A percentile compares a stretch with the other conserved stretches of the same genome.
Evolutionary conservation across 2,888 invertebrate species (phyloP).

Genomic region (Ophioninae sp.): DNA sequence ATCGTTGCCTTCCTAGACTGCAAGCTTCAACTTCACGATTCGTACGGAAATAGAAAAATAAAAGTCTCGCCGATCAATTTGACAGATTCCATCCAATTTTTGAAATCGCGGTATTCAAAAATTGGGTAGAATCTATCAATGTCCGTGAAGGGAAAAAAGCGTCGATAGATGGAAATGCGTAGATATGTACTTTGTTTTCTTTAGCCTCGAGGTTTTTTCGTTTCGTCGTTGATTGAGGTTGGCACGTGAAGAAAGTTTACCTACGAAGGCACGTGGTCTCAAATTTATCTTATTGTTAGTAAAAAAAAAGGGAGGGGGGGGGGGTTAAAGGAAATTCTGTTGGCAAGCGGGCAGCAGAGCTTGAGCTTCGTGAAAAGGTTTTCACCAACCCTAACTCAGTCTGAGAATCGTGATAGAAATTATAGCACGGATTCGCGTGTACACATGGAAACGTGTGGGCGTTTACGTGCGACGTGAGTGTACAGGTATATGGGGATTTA

Average conservation of each 20-base stretch:
- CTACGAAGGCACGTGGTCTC: constrained; percentile 60
- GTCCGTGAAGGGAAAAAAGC: constrained; percentile 12
- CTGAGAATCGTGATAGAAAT: constrained; percentile 38
- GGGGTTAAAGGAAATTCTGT: constrained; percentile 31
- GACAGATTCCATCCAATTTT: too few species aligned
- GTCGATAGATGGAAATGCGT: constrained; percentile 39
- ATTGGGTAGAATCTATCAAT: constrained; percentile 48
- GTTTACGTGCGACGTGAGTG: neutral
- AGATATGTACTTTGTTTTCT: constrained; percentile 9
- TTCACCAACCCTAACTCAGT: constrained; percentile 25
- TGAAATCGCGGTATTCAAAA: constrained; percentile 23
- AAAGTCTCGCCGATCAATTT: too few species aligned
- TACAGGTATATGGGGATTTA: neutral
- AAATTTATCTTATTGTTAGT: constrained; percentile 55
- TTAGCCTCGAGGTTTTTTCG: neutral
- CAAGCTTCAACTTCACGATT: too few species aligned
- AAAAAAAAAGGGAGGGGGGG: constrained; percentile 3
- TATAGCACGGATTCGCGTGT: constrained; percentile 14
- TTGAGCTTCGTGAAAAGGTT: constrained; percentile 52
- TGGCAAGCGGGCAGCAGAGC: constrained; percentile 24
- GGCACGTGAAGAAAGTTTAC: constrained; percentile 49
- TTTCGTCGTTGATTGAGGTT: constrained; percentile 1
- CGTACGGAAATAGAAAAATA: neutral
- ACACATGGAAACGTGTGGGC: neutral
- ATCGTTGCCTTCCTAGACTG: too few species aligned